Percentiles rank a stretch among this genome's conserved stretches.
phyloP scores from a whole-genome alignment of 2,888 invertebrate genomes.

The Mesorhabditis sp. region DNA sequence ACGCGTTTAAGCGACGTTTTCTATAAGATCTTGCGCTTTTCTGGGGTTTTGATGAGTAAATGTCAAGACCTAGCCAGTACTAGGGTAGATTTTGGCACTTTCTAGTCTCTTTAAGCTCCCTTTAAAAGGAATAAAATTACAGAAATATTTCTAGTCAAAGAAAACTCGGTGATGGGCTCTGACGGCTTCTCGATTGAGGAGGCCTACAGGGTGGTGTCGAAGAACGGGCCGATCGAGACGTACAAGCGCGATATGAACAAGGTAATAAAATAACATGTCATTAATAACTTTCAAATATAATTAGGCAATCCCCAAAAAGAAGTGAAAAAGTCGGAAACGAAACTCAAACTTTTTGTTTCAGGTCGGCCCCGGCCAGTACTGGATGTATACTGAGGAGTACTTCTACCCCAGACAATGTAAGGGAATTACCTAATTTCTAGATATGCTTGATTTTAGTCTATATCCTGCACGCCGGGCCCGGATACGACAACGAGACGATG shows the following conservation, averaged over 20 bases:
- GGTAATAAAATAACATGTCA: slow-evolving; percentile 9
- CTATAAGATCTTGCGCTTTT: too few species aligned
- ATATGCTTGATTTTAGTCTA: slow-evolving; percentile 49
- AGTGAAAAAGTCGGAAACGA: not conserved
- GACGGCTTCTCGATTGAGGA: slow-evolving; percentile 59
- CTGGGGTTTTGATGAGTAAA: too few species aligned
- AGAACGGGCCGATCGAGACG: slow-evolving; percentile 58
- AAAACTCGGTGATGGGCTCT: slow-evolving; percentile 57
- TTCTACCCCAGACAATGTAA: slow-evolving; percentile 58
- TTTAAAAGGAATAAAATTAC: not conserved
- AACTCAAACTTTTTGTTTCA: not conserved
- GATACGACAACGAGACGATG: slow-evolving; percentile 50
- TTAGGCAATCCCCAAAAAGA: not conserved
- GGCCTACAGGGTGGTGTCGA: slow-evolving; percentile 55
- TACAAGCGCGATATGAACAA: slow-evolving; percentile 58
- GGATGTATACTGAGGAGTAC: slow-evolving; percentile 59
- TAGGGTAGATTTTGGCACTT: not conserved
- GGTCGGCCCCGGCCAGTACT: slow-evolving; percentile 56
- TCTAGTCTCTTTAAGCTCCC: not conserved
- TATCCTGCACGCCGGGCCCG: slow-evolving; percentile 56
- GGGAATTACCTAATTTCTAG: slow-evolving; percentile 9
- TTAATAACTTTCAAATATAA: not conserved
- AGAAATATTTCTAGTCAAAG: slow-evolving; percentile 46
- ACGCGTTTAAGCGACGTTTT: too few species aligned
- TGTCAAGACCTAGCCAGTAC: not conserved